These are phyloP conservation scores for Sesamia nonagrioides DNA, from an alignment of 1,140 invertebrate genomes.

Conservation along the genomic window DNA sequence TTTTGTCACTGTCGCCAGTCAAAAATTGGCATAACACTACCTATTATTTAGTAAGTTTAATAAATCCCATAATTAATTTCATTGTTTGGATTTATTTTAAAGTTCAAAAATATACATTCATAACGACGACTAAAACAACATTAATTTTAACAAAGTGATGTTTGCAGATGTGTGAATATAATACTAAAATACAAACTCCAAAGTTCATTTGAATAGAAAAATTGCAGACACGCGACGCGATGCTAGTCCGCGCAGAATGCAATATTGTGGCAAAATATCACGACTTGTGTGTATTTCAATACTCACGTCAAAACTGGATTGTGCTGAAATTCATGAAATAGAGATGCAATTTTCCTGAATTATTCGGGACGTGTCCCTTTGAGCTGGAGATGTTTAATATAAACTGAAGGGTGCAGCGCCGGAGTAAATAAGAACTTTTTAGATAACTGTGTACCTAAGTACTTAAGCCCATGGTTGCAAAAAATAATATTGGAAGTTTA, in stretches of 20 bases:
- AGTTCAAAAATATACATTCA: too few species aligned
- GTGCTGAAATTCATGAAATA: constrained; percentile 3
- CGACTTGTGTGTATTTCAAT: constrained; percentile 40
- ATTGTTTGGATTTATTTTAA: too few species aligned
- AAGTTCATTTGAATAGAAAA: constrained; percentile 25
- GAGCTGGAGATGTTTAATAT: neutral
- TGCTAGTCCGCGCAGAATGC: constrained; percentile 8
- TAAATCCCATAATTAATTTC: too few species aligned
- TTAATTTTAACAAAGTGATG: neutral
- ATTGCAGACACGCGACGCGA: constrained; percentile 19
- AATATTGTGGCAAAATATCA: constrained; percentile 37
- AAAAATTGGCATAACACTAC: too few species aligned
- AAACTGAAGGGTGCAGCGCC: neutral
- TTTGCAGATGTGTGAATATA: constrained; percentile 9
- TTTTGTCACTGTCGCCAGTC: too few species aligned
- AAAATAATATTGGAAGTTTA: too few species aligned
- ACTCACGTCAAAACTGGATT: constrained; percentile 27
- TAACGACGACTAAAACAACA: too few species aligned
- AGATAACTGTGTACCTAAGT: too few species aligned
- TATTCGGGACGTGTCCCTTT: neutral
- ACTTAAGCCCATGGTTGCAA: too few species aligned
- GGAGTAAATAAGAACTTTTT: too few species aligned
- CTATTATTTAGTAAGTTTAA: too few species aligned
- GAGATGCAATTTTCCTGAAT: neutral
- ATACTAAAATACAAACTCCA: neutral